Conservation (phyloP, 2,797 vertebrate genomes). For the Anguilla obscura region DNA sequence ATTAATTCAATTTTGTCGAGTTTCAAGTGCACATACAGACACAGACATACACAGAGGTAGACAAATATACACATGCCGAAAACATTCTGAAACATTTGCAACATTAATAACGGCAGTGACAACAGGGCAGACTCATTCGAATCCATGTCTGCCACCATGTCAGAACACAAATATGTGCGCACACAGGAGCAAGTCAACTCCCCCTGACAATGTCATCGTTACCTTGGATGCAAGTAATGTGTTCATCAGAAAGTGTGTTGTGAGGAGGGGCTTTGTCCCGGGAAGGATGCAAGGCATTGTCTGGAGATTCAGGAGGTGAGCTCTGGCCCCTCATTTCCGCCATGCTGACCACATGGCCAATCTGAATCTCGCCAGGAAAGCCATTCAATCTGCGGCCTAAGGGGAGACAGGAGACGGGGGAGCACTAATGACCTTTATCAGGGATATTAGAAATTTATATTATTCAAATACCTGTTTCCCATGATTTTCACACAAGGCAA, state of each 20-base stretch:
- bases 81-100: too few relatives aligned
- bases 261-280: conserved; percentile 47
- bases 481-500: neutral
- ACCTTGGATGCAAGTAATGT: conserved; percentile 75
- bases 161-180: neutral
- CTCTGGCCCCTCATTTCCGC: conserved; percentile 34
- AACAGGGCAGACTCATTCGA: neutral
- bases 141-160: neutral
- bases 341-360: conserved; percentile 8
- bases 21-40: neutral
- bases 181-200: neutral
- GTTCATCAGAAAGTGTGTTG: conserved; percentile 67
- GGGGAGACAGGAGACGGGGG: neutral
- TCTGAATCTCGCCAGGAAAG: conserved; percentile 14
- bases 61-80: neutral
- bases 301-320: conserved; percentile 50
- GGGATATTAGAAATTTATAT: neutral
- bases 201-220: neutral
- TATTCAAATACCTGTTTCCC: neutral
- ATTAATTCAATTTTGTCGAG: too few relatives aligned
- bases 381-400: conserved; percentile 35
- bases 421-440: neutral
- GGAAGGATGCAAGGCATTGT: conserved; percentile 44
- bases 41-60: neutral
- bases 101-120: too few relatives aligned